Base-by-base conservation (phyloP, 2,797 vertebrate species). In the Brotula barbata region DNA sequence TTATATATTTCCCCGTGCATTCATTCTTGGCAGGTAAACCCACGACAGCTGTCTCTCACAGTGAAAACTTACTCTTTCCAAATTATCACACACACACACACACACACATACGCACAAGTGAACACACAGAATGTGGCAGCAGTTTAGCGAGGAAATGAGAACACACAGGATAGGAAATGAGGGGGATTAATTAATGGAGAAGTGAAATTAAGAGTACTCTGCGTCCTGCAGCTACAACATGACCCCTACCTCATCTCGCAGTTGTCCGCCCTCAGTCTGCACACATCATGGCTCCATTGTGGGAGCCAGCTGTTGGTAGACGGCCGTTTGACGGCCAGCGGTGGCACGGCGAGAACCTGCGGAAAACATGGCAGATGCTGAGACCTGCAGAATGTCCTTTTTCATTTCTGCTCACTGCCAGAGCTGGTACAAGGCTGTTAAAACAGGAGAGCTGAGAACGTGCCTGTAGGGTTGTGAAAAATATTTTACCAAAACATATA, bases 151-250 rank as follows among this genome's bases (percentile, higher is more conserved):
- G 58, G 74, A 78, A 64, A 73, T 43, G 39, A 59, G 64, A 77
- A 75, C 75, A 59, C 55, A 34, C 73, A 73, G 70, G 67, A 75
- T 78, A 72, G 75, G 72, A 86, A 84, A 81, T 62, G 67, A 75
- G 77, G 55, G 56, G 61, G 62, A 68, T 79, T 83, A 80, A 83
- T 86, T 84, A 80, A 80, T 57, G 42, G 50, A 58, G 67, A 55
- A 71, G 74, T 41, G 69, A 81, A 81, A 83, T 85, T 80, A 80
- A 81, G 78, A 84, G 76, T 77, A 73, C 83, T 74, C 63, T 79
- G 54, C 66, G 69, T 77, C 84, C 82, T 60, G 68, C 11, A 0
- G 82, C 66, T 81, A 58, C 59, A 47, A 62, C 42, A 58, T 68
- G 73, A 64, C 61, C 71, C 37, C 5, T 23, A 16, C 54, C 2